phyloP scores from a whole-genome alignment of 2,113 vertebrate genomes.

The Pipra filicauda region DNA sequence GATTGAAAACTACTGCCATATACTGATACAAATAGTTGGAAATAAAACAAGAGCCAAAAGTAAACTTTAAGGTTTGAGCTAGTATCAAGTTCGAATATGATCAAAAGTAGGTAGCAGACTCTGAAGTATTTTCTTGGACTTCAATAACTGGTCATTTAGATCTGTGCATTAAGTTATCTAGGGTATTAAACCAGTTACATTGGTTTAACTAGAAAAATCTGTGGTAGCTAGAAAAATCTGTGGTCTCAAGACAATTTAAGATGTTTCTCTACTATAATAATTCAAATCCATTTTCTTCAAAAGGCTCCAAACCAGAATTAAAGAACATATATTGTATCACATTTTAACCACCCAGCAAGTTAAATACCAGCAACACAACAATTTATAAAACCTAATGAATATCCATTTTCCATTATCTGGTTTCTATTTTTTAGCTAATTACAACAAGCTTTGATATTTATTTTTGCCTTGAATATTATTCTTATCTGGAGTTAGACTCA shows the following conservation, averaged over 20 bases:
- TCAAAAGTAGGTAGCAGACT: background rate
- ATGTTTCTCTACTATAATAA: background rate
- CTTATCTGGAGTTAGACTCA: slow-evolving; percentile 17
- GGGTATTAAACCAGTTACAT: background rate
- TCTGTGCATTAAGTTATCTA: background rate
- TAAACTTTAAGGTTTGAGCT: background rate
- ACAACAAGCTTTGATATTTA: slow-evolving; percentile 38
- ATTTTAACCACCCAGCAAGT: slow-evolving; percentile 13
- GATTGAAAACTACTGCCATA: background rate
- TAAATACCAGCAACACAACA: slow-evolving; percentile 13
- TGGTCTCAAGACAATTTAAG: background rate
- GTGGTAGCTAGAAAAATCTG: background rate
- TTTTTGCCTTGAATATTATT: slow-evolving; percentile 16
- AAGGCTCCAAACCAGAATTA: background rate
- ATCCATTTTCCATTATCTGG: slow-evolving; percentile 3
- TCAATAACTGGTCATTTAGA: background rate
- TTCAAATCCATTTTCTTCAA: background rate
- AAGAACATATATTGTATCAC: background rate
- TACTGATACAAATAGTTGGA: background rate
- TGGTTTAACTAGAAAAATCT: background rate
- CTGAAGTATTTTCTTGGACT: background rate
- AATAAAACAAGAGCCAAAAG: background rate
- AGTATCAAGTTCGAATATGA: background rate
- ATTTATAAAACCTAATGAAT: slow-evolving; percentile 7
- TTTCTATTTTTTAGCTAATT: slow-evolving; percentile 29